Conservation (phyloP, 2,888 invertebrate species). For the Callinectes sapidus region DNA sequence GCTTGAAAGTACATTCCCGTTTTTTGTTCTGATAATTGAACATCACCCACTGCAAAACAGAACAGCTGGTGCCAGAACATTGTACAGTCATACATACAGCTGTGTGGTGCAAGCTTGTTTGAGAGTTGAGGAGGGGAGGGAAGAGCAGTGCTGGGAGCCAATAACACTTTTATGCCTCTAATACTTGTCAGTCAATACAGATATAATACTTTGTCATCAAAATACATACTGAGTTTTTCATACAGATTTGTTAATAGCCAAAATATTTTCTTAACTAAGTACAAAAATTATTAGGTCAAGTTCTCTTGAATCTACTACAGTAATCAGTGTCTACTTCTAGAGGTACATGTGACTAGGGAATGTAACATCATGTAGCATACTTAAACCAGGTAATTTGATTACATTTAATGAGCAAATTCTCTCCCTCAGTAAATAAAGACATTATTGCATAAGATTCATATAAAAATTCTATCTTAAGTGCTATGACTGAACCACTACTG, state of each 20-base stretch:
- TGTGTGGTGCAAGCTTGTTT: neutral
- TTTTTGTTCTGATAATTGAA: neutral
- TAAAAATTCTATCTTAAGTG: constrained; percentile 32
- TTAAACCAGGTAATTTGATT: constrained; percentile 43
- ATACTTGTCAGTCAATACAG: constrained; percentile 33
- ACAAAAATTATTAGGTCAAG: constrained; percentile 35
- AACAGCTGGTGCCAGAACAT: neutral
- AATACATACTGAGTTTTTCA: constrained; percentile 29
- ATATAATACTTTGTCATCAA: constrained; percentile 37
- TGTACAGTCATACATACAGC: neutral
- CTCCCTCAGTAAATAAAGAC: constrained; percentile 40
- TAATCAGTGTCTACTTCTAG: constrained; percentile 55
- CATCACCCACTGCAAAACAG: neutral
- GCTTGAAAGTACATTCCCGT: neutral
- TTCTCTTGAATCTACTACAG: constrained; percentile 43
- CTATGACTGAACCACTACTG: constrained; percentile 24
- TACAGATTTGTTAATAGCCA: constrained; percentile 27
- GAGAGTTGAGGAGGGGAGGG: neutral
- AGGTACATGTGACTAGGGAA: constrained; percentile 61
- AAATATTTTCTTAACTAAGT: constrained; percentile 21
- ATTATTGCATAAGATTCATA: constrained; percentile 30
- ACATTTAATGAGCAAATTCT: constrained; percentile 51
- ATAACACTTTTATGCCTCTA: constrained; percentile 30
- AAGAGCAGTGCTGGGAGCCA: constrained; percentile 11
- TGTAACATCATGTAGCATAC: constrained; percentile 48